These are phyloP conservation scores for Stenurella melanura DNA, from an alignment of 2,888 invertebrate species.

Conservation along the genomic window DNA sequence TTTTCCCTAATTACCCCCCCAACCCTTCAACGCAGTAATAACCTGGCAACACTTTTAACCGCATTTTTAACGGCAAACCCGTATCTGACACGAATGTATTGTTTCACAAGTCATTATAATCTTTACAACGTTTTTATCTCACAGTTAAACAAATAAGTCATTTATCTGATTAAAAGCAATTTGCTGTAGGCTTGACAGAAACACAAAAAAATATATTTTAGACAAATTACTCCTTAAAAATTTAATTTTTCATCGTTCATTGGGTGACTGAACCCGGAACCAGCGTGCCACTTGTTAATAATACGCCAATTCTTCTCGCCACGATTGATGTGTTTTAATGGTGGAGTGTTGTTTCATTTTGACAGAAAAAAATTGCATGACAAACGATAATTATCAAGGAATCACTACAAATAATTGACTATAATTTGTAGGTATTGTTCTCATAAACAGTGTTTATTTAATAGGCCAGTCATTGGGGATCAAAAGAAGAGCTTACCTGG, in stretches of 20 bases:
- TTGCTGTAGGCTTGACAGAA: background rate
- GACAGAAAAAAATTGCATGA: slow-evolving; percentile 2
- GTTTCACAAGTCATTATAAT: no score
- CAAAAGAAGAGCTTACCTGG: no score
- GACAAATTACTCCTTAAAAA: slow-evolving; percentile 1
- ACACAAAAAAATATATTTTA: background rate
- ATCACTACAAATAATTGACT: background rate
- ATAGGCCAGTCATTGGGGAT: no score
- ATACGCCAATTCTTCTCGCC: background rate
- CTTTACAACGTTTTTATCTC: no score
- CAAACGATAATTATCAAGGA: background rate
- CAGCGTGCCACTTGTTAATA: background rate
- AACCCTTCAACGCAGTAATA: no score
- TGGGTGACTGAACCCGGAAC: background rate
- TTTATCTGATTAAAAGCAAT: background rate
- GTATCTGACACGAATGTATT: no score
- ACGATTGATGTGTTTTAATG: background rate
- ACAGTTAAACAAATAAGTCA: background rate
- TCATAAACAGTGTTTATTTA: background rate
- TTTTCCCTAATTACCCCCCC: no score
- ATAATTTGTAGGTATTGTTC: background rate
- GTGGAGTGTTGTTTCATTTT: background rate
- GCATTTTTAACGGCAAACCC: no score
- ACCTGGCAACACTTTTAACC: no score
- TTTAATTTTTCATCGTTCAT: background rate